phyloP scores from a whole-genome alignment of 2,113 vertebrate species.

The Electrona antarctica region DNA sequence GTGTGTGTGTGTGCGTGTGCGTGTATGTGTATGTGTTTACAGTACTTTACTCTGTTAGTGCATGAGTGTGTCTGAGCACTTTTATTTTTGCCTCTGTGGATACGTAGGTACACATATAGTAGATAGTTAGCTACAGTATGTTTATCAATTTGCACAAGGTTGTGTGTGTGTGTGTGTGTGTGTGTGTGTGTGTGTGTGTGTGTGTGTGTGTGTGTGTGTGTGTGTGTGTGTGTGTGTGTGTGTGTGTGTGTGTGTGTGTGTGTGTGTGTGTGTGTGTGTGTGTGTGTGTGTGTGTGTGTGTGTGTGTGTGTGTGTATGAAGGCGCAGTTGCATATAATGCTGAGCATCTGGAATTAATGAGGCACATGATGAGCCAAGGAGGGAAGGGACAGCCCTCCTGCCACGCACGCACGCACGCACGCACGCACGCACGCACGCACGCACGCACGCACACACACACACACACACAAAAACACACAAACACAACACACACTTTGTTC shows the following conservation, averaged over 20 bases:
- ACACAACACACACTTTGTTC: constrained; percentile 12
- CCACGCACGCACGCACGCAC: constrained; percentile 2
- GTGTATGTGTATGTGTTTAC: background rate
- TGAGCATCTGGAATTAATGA: constrained; percentile 67
- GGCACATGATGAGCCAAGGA: constrained; percentile 54
- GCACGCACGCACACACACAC: background rate
- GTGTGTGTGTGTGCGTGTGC: background rate
- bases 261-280: no score
- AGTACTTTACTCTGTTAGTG: no score
- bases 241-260: no score
- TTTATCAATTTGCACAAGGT: no score
- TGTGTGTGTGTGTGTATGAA: constrained; percentile 3
- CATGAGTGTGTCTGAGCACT: no score
- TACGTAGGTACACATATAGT: no score
- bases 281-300: no score
- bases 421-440: background rate
- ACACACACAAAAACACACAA: constrained; percentile 8
- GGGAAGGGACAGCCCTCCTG: constrained; percentile 24
- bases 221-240: no score
- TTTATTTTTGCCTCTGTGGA: no score
- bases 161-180: no score
- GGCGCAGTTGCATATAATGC: constrained; percentile 45
- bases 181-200: background rate
- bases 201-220: background rate
- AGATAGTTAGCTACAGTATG: no score